These are phyloP conservation scores for Dinomys branickii DNA, from an alignment of 2,113 vertebrate species.

Conservation along the genomic window DNA sequence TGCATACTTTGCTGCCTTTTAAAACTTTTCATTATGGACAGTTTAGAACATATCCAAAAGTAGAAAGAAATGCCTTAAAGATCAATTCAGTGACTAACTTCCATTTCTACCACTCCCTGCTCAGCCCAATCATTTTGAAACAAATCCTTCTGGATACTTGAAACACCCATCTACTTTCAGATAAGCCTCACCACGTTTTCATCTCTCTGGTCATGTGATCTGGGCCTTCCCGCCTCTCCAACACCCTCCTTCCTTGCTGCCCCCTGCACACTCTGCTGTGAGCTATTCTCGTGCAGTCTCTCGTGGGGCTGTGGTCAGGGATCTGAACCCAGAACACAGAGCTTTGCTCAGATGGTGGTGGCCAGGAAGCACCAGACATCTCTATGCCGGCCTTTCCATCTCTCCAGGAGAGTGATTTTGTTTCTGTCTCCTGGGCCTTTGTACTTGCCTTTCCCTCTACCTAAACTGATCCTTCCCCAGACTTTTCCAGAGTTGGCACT, in stretches of 20 bases:
- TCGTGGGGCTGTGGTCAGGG: background rate
- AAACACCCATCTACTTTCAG: background rate
- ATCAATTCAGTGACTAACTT: background rate
- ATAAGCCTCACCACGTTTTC: background rate
- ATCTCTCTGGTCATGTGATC: background rate
- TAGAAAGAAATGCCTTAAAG: background rate
- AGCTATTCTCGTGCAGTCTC: background rate
- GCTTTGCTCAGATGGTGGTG: background rate
- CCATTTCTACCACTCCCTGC: background rate
- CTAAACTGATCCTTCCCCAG: background rate
- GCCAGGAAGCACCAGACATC: background rate
- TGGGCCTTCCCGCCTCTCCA: background rate
- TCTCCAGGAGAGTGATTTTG: background rate
- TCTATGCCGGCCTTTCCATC: fast-evolving
- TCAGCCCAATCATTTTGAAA: background rate
- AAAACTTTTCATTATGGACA: background rate
- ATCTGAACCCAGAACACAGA: background rate
- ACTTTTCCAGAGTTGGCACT: background rate
- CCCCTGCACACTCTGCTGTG: background rate
- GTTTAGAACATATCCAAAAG: background rate
- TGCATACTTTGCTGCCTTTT: background rate
- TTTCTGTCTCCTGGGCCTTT: background rate
- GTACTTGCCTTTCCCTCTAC: background rate
- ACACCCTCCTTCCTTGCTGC: background rate
- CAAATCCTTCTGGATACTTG: background rate